A percentile compares a stretch with the other conserved stretches of the same genome.
Conservation (phyloP, 2,797 vertebrate genomes). For the Notoglanidium macrostoma region DNA sequence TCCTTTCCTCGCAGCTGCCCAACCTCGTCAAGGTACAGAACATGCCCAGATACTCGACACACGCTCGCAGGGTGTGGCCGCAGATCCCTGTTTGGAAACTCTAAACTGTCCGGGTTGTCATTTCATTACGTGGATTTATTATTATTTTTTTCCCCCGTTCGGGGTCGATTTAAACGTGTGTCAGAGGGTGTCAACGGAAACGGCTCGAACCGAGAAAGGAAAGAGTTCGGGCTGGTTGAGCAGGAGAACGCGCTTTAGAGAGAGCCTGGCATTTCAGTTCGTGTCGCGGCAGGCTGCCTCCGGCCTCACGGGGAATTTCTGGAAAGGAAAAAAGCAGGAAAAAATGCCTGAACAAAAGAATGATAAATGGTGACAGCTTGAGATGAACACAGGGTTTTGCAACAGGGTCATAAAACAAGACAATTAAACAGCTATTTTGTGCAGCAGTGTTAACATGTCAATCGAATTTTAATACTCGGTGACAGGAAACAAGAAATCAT, state of each 20-base stretch:
- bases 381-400: neutral
- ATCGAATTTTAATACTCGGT: neutral
- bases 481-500: neutral
- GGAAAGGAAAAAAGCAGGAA: neutral
- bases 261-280: neutral
- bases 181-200: neutral
- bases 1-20: constrained; percentile 74
- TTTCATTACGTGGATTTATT: too few species aligned
- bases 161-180: neutral
- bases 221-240: neutral
- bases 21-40: constrained; percentile 71
- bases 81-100: constrained; percentile 39
- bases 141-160: neutral
- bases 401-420: neutral
- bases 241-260: neutral
- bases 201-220: neutral
- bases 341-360: neutral
- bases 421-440: neutral
- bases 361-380: neutral
- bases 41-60: neutral
- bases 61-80: constrained; percentile 29
- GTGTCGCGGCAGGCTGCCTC: constrained; percentile 15
- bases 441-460: neutral
- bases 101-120: constrained; percentile 6
- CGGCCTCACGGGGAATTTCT: constrained; percentile 8